Evolutionary conservation across 2,888 invertebrate genomes (phyloP).

Genomic region (Sepioteuthis lessoniana): DNA sequence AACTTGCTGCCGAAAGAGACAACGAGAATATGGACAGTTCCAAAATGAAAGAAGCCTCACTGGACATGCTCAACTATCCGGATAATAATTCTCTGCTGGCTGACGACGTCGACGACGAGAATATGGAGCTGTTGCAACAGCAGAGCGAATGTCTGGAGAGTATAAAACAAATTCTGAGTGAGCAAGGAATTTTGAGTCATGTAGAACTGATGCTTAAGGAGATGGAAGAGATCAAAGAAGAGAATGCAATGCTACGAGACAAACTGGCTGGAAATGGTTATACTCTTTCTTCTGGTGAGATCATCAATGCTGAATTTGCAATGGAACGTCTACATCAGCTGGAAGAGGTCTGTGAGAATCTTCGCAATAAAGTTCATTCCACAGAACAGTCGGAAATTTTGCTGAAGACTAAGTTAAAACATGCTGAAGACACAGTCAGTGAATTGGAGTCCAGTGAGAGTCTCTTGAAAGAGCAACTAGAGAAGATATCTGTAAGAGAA

Average conservation of each 20-base stretch:
- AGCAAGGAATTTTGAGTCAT: constrained; percentile 47
- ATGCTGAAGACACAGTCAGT: constrained; percentile 66
- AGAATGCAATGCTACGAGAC: constrained; percentile 43
- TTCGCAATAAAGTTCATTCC: constrained; percentile 63
- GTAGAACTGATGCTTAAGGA: constrained; percentile 40
- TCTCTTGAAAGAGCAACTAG: constrained; percentile 62
- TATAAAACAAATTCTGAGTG: constrained; percentile 47
- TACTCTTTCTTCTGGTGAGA: background rate
- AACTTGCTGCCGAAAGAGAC: background rate
- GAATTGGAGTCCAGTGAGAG: constrained; percentile 66
- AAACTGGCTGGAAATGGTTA: background rate
- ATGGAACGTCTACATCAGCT: constrained; percentile 52
- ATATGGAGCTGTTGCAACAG: constrained; percentile 23
- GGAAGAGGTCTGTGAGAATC: constrained; percentile 62
- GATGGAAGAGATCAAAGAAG: constrained; percentile 50
- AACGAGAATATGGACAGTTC: background rate
- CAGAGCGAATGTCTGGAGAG: constrained; percentile 49
- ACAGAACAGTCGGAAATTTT: constrained; percentile 64
- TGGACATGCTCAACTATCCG: constrained; percentile 50
- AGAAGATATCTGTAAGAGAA: constrained; percentile 61
- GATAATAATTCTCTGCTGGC: constrained; percentile 53
- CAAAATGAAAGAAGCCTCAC: constrained; percentile 10
- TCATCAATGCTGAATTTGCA: background rate
- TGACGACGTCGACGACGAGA: constrained; percentile 52
- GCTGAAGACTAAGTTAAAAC: constrained; percentile 63